phyloP scores from a whole-genome alignment of 2,113 vertebrate species.

The Pogona vitticeps region DNA sequence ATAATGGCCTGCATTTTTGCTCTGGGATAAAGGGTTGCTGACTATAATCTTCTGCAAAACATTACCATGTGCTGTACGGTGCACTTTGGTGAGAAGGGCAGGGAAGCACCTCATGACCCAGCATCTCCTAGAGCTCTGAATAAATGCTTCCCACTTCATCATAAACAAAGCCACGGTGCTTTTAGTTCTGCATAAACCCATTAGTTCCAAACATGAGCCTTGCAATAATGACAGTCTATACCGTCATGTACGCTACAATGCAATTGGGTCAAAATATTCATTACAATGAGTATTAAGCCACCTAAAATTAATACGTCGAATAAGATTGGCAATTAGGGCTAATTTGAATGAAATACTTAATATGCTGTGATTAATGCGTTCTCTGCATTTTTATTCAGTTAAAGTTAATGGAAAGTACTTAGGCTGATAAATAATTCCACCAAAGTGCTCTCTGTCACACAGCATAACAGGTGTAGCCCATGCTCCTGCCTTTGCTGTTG shows the following conservation, averaged over 20 bases:
- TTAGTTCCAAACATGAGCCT: neutral
- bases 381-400: conserved; percentile 37
- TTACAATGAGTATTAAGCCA: conserved; percentile 9
- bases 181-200: neutral
- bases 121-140: neutral
- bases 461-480: conserved; percentile 33
- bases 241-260: neutral
- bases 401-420: conserved; percentile 48
- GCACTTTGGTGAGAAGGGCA: neutral
- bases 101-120: neutral
- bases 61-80: neutral
- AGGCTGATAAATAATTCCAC: conserved; percentile 42
- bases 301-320: conserved; percentile 47
- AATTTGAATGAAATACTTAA: conserved; percentile 50
- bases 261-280: conserved; percentile 27
- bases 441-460: conserved; percentile 29
- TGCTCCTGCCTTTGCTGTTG: conserved; percentile 28
- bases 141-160: neutral
- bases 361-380: conserved; percentile 51
- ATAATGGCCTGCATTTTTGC: no score
- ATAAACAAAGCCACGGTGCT: conserved; percentile 18
- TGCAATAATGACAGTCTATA: neutral
- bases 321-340: conserved; percentile 41
- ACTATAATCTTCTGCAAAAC: neutral
- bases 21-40: neutral